Evolutionary conservation across 92 coral and sea anemone genomes (phyloP), one percentile per base, ranked within the genome.

Genomic region (Umimayanthus chanpuru): DNA sequence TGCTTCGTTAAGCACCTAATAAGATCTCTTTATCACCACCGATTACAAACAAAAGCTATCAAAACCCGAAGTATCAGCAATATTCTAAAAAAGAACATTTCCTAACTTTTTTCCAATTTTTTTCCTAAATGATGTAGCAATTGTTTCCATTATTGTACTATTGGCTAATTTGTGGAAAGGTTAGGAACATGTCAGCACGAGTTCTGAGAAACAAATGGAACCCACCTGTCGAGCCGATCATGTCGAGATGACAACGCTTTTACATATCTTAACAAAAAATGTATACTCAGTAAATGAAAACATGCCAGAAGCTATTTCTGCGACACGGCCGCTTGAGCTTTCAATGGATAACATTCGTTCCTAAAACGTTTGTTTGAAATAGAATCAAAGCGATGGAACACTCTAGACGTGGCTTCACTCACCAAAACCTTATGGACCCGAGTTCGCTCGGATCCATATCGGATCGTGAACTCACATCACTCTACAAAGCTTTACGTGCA

Each of bases 401-500:
- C 25, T 80, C 84, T 56, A 56, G 84, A 56, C 36, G 10, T 28
- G 23, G 36, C 3, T 12, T 43, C 55, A 21, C 71, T 30, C 38
- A 55, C 70, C 56, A 80, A 80, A 41, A 20, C 40, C 84, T 55
- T 16, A 80, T 80, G 84, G 84, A 80, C 12, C 61, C 71, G 70
- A 55, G 12, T 53, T 41, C 71, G 49, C 23, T 29, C 56, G 71
- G 84, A 56, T 55, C 38, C 56, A 32, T 80, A 28, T 56, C 49
- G 44, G 70, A 47, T 56, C 40, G 30, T 30, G 70, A 56, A 14
- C 70, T 80, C 14, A 47, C 36, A 26, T 6, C 32, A 15, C 84
- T 80, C 67, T 30, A 65, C 10, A 80, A 53, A 56, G 84, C 72
- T 30, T 56, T 80, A 15, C 43, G 49, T 16, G 71, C 70, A 55